phyloP scores from a whole-genome alignment of 2,888 invertebrate species.

The Sphaerophoria rueppellii region DNA sequence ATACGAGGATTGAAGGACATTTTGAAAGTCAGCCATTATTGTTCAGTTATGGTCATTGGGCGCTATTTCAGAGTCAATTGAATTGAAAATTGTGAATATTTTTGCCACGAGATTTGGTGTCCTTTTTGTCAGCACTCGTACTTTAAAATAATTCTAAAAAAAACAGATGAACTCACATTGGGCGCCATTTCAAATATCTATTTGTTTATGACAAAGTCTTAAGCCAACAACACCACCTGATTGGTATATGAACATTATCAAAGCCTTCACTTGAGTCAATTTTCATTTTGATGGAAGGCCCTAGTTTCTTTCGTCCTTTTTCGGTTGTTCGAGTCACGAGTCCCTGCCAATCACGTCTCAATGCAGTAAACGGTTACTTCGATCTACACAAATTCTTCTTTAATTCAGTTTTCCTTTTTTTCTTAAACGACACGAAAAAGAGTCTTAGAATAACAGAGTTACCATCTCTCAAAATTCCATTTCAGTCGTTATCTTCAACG shows the following conservation, averaged over 20 bases:
- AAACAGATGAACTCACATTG: too few species aligned
- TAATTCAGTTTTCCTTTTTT: background rate
- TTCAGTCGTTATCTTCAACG: conserved; percentile 30
- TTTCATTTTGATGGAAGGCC: too few species aligned
- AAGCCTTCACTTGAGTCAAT: background rate
- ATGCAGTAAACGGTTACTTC: conserved; percentile 56
- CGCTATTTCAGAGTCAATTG: background rate
- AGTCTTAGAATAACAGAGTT: conserved; percentile 39
- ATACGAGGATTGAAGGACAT: background rate
- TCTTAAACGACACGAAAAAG: background rate
- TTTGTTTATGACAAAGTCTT: too few species aligned
- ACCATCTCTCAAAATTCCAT: conserved; percentile 9
- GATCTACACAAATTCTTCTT: conserved; percentile 60
- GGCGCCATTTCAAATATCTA: too few species aligned
- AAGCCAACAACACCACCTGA: too few species aligned
- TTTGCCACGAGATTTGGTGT: too few species aligned
- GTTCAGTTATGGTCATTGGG: background rate
- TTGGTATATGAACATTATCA: too few species aligned
- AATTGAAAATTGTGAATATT: too few species aligned
- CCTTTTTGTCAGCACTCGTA: too few species aligned
- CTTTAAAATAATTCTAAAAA: too few species aligned
- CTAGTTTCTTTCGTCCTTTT: background rate
- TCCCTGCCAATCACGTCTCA: conserved; percentile 61
- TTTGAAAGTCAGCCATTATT: too few species aligned
- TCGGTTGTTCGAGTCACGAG: background rate